A percentile compares a stretch with the other conserved stretches of the same genome.
Conservation (phyloP, 2,888 invertebrate species). For the Aradus depressus region DNA sequence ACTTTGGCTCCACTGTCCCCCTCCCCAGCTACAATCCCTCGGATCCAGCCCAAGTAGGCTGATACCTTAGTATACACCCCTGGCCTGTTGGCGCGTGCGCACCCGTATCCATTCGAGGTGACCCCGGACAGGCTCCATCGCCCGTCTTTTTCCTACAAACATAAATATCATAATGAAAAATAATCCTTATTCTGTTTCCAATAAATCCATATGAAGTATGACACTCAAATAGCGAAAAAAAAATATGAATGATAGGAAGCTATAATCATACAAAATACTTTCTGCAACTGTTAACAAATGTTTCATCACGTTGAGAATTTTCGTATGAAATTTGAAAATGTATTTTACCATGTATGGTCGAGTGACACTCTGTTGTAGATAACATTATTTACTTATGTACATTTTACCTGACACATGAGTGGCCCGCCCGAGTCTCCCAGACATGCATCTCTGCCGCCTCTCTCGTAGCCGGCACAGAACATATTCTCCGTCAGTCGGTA, state of each 20-base stretch:
- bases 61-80: slow-evolving; percentile 72
- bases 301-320: too few relatives aligned
- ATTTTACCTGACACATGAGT: slow-evolving; percentile 58
- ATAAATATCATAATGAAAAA: too few relatives aligned
- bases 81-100: slow-evolving; percentile 64
- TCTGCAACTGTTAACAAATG: neutral
- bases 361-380: too few relatives aligned
- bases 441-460: slow-evolving; percentile 69
- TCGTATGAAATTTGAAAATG: too few relatives aligned
- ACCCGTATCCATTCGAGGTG: slow-evolving; percentile 70
- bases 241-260: neutral
- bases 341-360: too few relatives aligned
- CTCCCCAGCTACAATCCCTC: slow-evolving; percentile 40
- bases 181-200: too few relatives aligned
- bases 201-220: too few relatives aligned
- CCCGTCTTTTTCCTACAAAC: slow-evolving; percentile 40
- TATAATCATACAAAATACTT: neutral
- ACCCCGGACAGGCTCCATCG: slow-evolving; percentile 45
- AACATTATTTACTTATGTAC: too few relatives aligned
- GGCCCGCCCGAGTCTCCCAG: slow-evolving; percentile 72
- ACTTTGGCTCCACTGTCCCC: slow-evolving; percentile 14
- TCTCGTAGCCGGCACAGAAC: slow-evolving; percentile 71
- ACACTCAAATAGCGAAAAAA: neutral
- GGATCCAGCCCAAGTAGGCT: slow-evolving; percentile 61
- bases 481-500: slow-evolving; percentile 69